These are phyloP conservation scores for Thinocorus orbignyianus DNA, from an alignment of 2,113 vertebrate species.

Conservation along the genomic window DNA sequence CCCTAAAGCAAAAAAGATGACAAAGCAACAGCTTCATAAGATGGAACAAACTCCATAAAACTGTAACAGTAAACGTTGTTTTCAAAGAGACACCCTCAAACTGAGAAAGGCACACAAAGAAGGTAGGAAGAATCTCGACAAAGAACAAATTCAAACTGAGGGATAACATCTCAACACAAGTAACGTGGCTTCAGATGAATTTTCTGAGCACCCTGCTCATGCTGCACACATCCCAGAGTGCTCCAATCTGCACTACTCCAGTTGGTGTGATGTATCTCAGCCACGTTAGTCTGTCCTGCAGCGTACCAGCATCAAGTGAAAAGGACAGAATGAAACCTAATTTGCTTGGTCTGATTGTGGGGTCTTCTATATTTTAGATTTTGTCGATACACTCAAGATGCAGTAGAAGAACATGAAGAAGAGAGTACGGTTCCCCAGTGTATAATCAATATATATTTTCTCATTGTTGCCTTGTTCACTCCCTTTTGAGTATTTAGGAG, in stretches of 20 bases:
- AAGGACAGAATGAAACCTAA: not conserved
- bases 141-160: not conserved
- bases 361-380: not conserved
- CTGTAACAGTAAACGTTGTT: not conserved
- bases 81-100: not conserved
- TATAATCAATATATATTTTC: not conserved
- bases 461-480: not conserved
- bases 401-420: not conserved
- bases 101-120: not conserved
- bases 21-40: not conserved
- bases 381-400: not conserved
- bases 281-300: not conserved
- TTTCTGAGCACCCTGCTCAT: not conserved
- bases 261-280: not conserved
- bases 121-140: not conserved
- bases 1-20: not conserved
- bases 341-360: not conserved
- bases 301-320: not conserved
- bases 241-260: not conserved
- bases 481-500: not conserved
- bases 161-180: not conserved
- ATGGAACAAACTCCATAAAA: not conserved
- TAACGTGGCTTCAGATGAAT: not conserved
- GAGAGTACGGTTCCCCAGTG: not conserved
- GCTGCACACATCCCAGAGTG: not conserved